phyloP scores from a whole-genome alignment of 1,140 invertebrate species.

The Trypoxylus dichotomus region DNA sequence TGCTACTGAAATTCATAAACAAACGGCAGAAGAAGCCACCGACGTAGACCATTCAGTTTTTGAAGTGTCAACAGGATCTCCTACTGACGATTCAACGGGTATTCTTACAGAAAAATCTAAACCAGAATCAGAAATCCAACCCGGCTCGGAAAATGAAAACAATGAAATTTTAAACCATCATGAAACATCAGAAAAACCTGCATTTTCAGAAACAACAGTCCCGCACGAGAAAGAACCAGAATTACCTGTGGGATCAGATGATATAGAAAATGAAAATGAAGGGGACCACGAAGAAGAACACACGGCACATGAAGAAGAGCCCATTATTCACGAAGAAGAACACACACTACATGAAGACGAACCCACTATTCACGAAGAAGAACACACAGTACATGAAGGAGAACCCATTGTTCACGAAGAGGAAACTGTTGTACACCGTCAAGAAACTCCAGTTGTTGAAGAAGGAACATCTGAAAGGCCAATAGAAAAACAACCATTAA shows the following conservation, averaged over 20 bases:
- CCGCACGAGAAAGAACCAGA: background rate
- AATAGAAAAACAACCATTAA: background rate
- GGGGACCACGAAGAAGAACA: conserved; percentile 1
- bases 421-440: background rate
- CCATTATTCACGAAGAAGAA: conserved; percentile 18
- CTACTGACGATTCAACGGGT: background rate
- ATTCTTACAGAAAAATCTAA: background rate
- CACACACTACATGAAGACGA: background rate
- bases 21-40: conserved; percentile 25
- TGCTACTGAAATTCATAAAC: conserved; percentile 32
- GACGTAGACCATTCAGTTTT: conserved; percentile 1
- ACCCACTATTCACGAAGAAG: background rate
- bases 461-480: background rate
- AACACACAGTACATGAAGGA: background rate
- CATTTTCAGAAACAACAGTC: conserved; percentile 28
- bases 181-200: conserved; percentile 30
- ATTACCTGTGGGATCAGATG: background rate
- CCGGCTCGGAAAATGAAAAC: background rate
- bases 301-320: no score
- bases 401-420: background rate
- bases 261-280: conserved; percentile 29
- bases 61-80: background rate
- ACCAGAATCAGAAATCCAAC: no score
- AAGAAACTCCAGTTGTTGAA: background rate
- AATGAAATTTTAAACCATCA: background rate